Base-by-base conservation (phyloP, 1,140 invertebrate genomes). In the Drosophila nigromelanica region DNA sequence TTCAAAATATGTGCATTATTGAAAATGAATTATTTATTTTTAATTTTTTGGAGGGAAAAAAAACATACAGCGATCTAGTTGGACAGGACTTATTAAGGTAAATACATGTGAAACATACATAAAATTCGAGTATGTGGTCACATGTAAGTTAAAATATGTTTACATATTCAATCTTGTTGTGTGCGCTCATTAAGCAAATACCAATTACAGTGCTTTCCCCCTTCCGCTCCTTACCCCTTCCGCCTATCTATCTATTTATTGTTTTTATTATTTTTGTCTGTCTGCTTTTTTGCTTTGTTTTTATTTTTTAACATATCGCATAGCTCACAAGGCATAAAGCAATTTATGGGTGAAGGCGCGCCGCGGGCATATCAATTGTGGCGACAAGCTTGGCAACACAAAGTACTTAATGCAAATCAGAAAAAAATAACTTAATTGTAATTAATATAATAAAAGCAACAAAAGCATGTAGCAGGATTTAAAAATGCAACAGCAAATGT, bases 101-200 rank as follows among this genome's bases (percentile, higher is more conserved):
- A n/a, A n/a, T n/a, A 82, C 51, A 40, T 18, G 21, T 18, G 10
- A 3, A 4, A 43, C 40, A 43, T 24, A 51, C 21, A 51, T 35
- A 56, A 10, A 33, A 12, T 18, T 8, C 24, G 3, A 12, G 15
- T 74, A 71, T 60, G 43, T 80, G 78, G 58, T 43, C 78, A 74
- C 74, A 59, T 81, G 79, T 74, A 37, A 11, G 35, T 10, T 81
- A 75, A 81, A 81, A 71, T 71, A 68, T 83, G 80, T 83, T 83
- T 83, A 83, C 80, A 80, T 80, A 83, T 85, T 76, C 80, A 85
- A 79, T 83, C 72, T 73, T 73, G 64, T 52, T 83, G 73, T 76
- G 55, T 70, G 68, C 63, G 63, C 47, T 70, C 63, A 76, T 79
- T 79, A 83, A 76, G 80, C 63, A 83, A 83, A 83, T 83, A 83